phyloP scores from a whole-genome alignment of 2,888 invertebrate genomes.

The Dryocosmus kuriphilus region DNA sequence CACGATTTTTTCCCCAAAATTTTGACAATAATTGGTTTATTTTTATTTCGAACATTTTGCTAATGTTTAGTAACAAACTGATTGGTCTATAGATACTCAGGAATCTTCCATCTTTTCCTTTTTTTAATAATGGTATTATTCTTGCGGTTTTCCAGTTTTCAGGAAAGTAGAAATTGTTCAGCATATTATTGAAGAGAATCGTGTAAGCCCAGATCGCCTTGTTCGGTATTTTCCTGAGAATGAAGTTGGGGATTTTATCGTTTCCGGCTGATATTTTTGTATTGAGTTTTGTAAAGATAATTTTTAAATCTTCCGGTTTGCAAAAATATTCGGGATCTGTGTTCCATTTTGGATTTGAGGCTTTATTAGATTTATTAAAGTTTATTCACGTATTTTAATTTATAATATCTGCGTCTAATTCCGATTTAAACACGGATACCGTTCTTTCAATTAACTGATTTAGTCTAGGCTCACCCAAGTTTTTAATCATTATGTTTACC shows the following conservation, averaged over 20 bases:
- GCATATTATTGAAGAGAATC: conserved; percentile 52
- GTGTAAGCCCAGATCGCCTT: conserved; percentile 12
- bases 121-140: conserved; percentile 54
- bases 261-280: conserved; percentile 53
- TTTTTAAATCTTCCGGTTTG: background rate
- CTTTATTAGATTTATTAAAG: conserved; percentile 21
- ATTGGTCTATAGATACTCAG: conserved; percentile 58
- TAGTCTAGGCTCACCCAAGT: background rate
- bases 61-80: conserved; percentile 57
- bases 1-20: conserved; percentile 39
- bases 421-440: background rate
- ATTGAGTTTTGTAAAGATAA: conserved; percentile 43
- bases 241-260: conserved; percentile 48
- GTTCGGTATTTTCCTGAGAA: conserved; percentile 42
- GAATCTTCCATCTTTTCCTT: conserved; percentile 39
- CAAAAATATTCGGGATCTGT: conserved; percentile 33
- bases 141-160: conserved; percentile 57
- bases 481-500: background rate
- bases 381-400: background rate
- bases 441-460: background rate
- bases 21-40: conserved; percentile 43
- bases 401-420: background rate
- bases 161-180: conserved; percentile 64
- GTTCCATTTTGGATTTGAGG: background rate
- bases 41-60: conserved; percentile 59